Conservation (phyloP, 2,797 vertebrate genomes). For the Ciconia nigra region DNA sequence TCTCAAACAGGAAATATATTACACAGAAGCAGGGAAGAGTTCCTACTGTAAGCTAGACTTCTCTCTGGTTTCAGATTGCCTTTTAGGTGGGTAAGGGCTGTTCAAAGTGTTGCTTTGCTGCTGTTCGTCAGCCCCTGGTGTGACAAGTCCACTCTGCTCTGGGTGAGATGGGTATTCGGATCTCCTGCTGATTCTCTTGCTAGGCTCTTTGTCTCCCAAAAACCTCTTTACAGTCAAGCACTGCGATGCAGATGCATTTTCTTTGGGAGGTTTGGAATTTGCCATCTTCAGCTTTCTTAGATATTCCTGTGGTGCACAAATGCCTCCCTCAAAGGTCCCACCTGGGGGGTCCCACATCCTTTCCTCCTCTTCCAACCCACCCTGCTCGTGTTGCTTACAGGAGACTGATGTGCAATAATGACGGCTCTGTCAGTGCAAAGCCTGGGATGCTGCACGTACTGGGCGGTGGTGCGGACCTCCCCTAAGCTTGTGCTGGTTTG, state of each 20-base stretch:
- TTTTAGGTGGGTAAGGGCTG: not conserved
- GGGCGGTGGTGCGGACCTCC: not conserved
- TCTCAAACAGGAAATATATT: not conserved
- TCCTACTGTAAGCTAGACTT: not conserved
- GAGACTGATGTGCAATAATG: not conserved
- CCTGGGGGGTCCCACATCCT: not conserved
- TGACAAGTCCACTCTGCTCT: not conserved
- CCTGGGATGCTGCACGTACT: not conserved
- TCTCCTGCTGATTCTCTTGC: not conserved
- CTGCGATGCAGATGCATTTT: not conserved
- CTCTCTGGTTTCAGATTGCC: not conserved
- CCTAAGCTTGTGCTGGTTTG: not conserved
- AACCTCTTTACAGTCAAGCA: not conserved
- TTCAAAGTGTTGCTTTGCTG: not conserved
- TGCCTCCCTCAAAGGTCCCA: not conserved
- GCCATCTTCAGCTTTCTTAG: not conserved
- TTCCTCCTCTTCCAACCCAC: not conserved
- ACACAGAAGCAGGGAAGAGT: not conserved
- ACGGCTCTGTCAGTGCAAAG: too few species aligned
- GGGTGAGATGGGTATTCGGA: not conserved
- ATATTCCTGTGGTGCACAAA: not conserved
- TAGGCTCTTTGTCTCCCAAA: not conserved
- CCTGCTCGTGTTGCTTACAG: accelerated
- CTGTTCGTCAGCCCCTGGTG: not conserved
- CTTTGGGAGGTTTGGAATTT: not conserved